These are phyloP conservation scores for Drosophila athabasca DNA, from an alignment of 1,140 invertebrate species.

Conservation along the genomic window DNA sequence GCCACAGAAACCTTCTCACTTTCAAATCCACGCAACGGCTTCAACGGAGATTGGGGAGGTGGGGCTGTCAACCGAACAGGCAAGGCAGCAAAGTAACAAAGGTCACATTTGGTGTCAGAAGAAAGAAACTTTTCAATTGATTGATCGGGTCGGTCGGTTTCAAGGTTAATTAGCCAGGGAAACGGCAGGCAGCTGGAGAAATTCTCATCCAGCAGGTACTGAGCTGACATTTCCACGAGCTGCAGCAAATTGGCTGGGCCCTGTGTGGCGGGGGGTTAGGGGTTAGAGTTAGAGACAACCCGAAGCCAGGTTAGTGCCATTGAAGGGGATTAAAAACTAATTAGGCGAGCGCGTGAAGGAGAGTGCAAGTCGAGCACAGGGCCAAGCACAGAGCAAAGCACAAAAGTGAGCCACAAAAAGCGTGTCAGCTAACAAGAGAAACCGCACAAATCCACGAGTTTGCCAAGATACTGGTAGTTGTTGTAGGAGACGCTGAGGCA, in stretches of 20 bases:
- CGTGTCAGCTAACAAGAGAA: constrained; percentile 13
- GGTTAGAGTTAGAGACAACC: constrained; percentile 2
- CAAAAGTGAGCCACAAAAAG: constrained; percentile 36
- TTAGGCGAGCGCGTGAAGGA: constrained; percentile 32
- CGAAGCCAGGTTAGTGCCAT: constrained; percentile 35
- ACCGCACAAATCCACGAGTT: constrained; percentile 18
- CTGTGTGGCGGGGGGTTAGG: neutral
- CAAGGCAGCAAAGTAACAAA: constrained; percentile 60
- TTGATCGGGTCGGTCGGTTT: constrained; percentile 52
- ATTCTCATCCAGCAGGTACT: constrained; percentile 1
- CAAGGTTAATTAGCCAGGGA: constrained; percentile 63
- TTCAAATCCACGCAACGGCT: constrained; percentile 46
- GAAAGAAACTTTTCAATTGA: constrained; percentile 69
- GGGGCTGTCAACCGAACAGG: constrained; percentile 51
- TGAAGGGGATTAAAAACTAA: constrained; percentile 64
- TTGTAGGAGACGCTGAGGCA: too few species aligned
- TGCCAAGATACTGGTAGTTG: neutral
- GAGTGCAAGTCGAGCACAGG: constrained; percentile 15
- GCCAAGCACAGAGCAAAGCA: constrained; percentile 1
- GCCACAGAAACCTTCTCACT: constrained; percentile 43
- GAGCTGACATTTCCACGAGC: constrained; percentile 13
- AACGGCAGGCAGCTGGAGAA: constrained; percentile 16
- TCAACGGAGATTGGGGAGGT: constrained; percentile 28
- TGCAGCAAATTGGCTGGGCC: constrained; percentile 27
- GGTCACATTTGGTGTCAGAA: constrained; percentile 61